Evolutionary conservation across 2,797 vertebrate species (phyloP), one percentile per base, ranked within the genome.

Genomic region (Glossophaga mutica): DNA sequence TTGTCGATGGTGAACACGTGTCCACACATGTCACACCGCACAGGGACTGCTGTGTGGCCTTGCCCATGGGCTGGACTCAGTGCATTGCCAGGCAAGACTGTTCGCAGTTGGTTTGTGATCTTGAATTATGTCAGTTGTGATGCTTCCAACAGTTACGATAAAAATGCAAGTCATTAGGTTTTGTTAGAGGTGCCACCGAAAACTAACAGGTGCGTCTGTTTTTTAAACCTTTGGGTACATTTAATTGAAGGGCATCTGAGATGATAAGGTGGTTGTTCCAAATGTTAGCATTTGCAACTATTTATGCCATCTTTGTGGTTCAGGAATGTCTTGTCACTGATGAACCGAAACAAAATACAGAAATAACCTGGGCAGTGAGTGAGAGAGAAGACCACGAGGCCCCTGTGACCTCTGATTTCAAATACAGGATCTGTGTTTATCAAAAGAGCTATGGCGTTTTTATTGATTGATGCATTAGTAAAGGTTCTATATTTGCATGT

Each of bases 121-220:
- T 81, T 71, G 16, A 42, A n/a, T 78, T 71, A 34, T 50, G 5
- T 39, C 67, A 19, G 11, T 68, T 46, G 87, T 39, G 34, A 59
- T 34, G 21, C 37, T 32, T 85, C 76, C 32, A 32, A 55, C 39
- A 37, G 55, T 76, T 77, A 50, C 39, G 79, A 59, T 84, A 91
- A 93, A 91, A 77, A 29, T 70, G 39, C 26, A 81, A 34, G n/a
- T 55, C 10, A 3, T 93, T 86, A 86, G 37, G n/a, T 89, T 26
- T 10, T 22, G 12, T 34, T 65, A 88, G 57, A 76, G 21, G 59
- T 95, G 90, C 55, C 48, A 9, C 11, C 59, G 78, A 46, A 48
- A 82, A 90, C 55, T 59, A 29, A 39, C 73, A 62, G 39, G 59
- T 82, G 59, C 34, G 83, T 82, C 77, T 94, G 0, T 95, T 86